phyloP scores from a whole-genome alignment of 2,113 vertebrate species.

The Mesocricetus auratus region DNA sequence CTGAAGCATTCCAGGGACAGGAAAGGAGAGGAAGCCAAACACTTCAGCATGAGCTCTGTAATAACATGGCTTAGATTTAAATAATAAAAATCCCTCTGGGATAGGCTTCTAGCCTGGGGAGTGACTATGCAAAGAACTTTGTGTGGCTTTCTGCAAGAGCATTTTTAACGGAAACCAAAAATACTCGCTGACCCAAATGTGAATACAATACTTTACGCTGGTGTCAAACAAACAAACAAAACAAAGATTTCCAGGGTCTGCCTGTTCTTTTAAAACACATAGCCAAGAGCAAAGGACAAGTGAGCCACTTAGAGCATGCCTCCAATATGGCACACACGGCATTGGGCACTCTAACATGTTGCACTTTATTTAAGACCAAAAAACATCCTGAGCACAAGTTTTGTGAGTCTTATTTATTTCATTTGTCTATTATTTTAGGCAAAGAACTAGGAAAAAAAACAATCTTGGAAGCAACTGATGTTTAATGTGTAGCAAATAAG shows the following conservation, averaged over 20 bases:
- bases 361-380: slow-evolving; percentile 64
- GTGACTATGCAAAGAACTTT: slow-evolving; percentile 73
- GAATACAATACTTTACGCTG: slow-evolving; percentile 73
- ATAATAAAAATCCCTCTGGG: slow-evolving; percentile 76
- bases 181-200: slow-evolving; percentile 40
- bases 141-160: slow-evolving; percentile 70
- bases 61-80: slow-evolving; percentile 77
- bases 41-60: slow-evolving; percentile 35
- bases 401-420: background rate
- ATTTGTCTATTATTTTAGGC: background rate
- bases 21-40: slow-evolving; percentile 15
- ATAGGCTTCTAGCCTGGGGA: slow-evolving; percentile 67
- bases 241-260: background rate
- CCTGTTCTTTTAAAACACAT: slow-evolving; percentile 57
- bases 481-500: background rate
- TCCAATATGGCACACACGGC: slow-evolving; percentile 34
- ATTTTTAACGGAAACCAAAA: slow-evolving; percentile 69
- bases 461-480: background rate
- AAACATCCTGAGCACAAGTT: slow-evolving; percentile 14
- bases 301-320: slow-evolving; percentile 47
- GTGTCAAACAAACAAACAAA: background rate
- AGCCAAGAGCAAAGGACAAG: slow-evolving; percentile 68
- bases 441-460: slow-evolving; percentile 2
- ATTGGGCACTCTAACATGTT: slow-evolving; percentile 46
- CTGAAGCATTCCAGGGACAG: background rate